Evolutionary conservation across 2,888 invertebrate genomes (phyloP).

Genomic region (Trilocha varians): DNA sequence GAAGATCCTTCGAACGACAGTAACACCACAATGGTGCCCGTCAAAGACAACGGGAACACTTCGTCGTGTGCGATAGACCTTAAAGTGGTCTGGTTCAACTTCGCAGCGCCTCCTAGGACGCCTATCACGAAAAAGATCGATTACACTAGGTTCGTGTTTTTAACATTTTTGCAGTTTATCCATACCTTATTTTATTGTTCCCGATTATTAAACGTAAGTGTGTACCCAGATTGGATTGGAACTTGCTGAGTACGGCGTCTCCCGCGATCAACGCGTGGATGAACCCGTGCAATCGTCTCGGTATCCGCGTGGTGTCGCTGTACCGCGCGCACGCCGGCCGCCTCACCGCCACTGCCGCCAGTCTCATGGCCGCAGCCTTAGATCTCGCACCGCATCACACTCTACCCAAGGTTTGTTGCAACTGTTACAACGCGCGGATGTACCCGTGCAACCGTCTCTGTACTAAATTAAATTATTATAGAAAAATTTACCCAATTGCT

Average conservation of each 20-base stretch:
- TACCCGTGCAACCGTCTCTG: too few relatives aligned
- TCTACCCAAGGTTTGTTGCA: conserved; percentile 77
- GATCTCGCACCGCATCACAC: conserved; percentile 90
- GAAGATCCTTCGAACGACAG: conserved; percentile 54
- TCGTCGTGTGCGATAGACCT: conserved; percentile 92
- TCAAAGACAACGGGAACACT: conserved; percentile 81
- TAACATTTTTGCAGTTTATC: too few relatives aligned
- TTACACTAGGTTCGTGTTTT: conserved; percentile 80
- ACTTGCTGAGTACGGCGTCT: conserved; percentile 94
- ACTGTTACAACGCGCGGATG: not conserved
- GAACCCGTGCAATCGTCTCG: conserved; percentile 94
- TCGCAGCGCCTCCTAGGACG: conserved; percentile 95
- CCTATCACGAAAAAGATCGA: conserved; percentile 96
- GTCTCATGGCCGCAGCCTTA: conserved; percentile 94
- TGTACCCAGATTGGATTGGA: conserved; percentile 94
- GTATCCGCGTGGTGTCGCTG: conserved; percentile 87
- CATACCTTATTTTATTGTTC: too few relatives aligned
- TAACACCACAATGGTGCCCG: conserved; percentile 49
- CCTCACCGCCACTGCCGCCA: conserved; percentile 90
- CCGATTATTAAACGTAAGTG: too few relatives aligned
- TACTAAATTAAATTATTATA: too few relatives aligned
- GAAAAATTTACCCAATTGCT: too few relatives aligned
- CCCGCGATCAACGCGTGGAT: conserved; percentile 99
- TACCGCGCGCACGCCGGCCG: conserved; percentile 85
- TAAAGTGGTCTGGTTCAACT: conserved; percentile 96